phyloP scores from a whole-genome alignment of 2,113 vertebrate species.

The Chaetodon trifascialis region DNA sequence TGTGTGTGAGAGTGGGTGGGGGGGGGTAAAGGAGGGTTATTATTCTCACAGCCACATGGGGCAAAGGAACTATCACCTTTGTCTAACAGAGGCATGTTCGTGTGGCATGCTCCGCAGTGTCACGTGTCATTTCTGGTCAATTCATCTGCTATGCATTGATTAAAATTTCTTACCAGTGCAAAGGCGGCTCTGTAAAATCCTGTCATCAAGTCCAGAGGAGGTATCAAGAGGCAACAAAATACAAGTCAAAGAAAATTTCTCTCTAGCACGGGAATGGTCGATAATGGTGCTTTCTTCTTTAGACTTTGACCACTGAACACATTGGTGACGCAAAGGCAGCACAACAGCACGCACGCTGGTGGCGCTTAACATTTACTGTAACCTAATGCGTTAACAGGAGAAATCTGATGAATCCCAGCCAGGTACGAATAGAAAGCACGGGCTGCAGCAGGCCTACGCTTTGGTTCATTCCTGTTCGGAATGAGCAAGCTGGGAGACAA shows the following conservation, averaged over 20 bases:
- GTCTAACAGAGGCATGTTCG: conserved; percentile 53
- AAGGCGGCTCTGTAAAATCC: neutral
- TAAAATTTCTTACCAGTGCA: conserved; percentile 51
- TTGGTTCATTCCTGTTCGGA: neutral
- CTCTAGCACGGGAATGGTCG: neutral
- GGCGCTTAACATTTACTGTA: conserved; percentile 72
- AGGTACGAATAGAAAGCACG: neutral
- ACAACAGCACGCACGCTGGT: neutral
- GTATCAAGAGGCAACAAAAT: neutral
- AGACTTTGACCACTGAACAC: conserved; percentile 70
- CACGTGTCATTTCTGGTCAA: conserved; percentile 7
- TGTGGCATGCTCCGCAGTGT: conserved; percentile 21
- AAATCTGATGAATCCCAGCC: neutral
- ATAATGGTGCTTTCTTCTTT: conserved; percentile 18
- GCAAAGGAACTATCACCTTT: conserved; percentile 52
- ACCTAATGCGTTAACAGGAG: conserved; percentile 4
- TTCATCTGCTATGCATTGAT: neutral
- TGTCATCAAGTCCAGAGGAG: conserved; percentile 10
- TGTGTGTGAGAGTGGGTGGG: too few relatives aligned
- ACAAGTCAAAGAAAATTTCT: neutral
- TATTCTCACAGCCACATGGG: conserved; percentile 66
- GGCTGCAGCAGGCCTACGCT: neutral
- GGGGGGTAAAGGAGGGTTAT: conserved; percentile 54
- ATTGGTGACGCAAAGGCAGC: conserved; percentile 25
- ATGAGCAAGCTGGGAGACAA: neutral